Base-by-base conservation (phyloP, 2,113 vertebrate genomes). In the Macquaria australasica region DNA sequence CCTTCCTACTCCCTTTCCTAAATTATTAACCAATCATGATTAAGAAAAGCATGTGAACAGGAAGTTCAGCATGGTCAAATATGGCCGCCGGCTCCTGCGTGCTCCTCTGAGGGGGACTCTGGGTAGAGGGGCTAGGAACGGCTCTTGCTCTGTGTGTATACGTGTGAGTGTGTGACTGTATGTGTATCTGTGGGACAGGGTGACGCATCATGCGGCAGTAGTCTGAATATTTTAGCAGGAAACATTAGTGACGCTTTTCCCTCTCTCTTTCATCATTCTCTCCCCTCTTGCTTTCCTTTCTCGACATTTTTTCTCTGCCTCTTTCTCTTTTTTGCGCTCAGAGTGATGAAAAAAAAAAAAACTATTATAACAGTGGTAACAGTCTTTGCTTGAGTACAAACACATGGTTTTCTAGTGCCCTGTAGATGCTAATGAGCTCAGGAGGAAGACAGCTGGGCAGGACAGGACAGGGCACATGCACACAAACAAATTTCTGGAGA, bases 151-250 rank as follows among this genome's bases (percentile, higher is more conserved):
- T 70, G 48, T 84, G 83, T 90, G 81, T 84, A 59, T 78, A 81
- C 87, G 80, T 75, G 79, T 31, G 41, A 87, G 72, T 71, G 80
- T 87, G 89, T 63, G 62, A 60, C 51, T 83, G 89, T 77, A 59
- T 56, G 53, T 69, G 88, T 73, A 72, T 84, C 77, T 77, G 88
- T 82, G 84, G 88, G 89, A 89, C 83, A 90, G 66, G 66, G 89
- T 92, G 94, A 95, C 90, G 87, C 93, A 93, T 93, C 89, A 91
- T 91, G 93, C 91, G 73, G 92, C 92, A 93, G 85, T 77, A 84
- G 77, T 81, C 87, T 92, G 90, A 92, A 94, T 94, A 94, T 92
- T 94, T 94, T 87, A 94, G 79, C 94, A 94, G 93, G 92, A 94
- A 94, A 92, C 94, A 94, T 94, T 92, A 92, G 91, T 88, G 88